Conservation (phyloP, 2,113 vertebrate species). For the Leiothrix lutea region DNA sequence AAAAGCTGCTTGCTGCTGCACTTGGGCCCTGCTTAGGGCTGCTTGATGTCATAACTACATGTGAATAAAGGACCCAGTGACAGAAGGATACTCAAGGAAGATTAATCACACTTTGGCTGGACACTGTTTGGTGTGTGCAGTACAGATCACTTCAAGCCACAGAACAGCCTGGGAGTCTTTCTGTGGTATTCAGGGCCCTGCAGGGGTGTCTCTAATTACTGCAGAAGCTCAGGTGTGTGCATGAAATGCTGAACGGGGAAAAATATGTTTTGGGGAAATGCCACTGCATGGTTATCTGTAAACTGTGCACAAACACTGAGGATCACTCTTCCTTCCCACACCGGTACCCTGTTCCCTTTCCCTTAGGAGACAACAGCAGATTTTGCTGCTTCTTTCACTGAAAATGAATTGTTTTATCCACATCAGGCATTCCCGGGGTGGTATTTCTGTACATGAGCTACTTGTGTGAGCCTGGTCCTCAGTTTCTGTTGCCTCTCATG, state of each 20-base stretch:
- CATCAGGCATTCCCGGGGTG: not conserved
- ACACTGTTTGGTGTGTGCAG: not conserved
- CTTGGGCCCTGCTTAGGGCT: not conserved
- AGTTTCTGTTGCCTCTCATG: not conserved
- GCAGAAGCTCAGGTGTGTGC: not conserved
- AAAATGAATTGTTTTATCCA: not conserved
- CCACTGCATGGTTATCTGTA: not conserved
- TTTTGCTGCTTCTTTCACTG: not conserved
- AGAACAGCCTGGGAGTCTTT: not conserved
- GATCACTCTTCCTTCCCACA: not conserved
- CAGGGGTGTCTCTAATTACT: not conserved
- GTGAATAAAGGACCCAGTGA: not conserved
- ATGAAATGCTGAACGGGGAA: not conserved
- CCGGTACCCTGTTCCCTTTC: not conserved
- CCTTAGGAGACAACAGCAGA: not conserved
- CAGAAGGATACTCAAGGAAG: not conserved
- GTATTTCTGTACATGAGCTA: not conserved
- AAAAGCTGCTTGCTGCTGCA: not conserved
- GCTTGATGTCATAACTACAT: not conserved
- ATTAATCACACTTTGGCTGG: rapidly evolving
- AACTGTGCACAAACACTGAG: not conserved
- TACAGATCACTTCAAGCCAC: not conserved
- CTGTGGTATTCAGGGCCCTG: not conserved
- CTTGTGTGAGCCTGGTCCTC: not conserved
- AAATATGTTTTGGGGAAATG: not conserved